Evolutionary conservation across 2,797 vertebrate species (phyloP), one percentile per base, ranked within the genome.

Genomic region (Gymnocypris eckloni): DNA sequence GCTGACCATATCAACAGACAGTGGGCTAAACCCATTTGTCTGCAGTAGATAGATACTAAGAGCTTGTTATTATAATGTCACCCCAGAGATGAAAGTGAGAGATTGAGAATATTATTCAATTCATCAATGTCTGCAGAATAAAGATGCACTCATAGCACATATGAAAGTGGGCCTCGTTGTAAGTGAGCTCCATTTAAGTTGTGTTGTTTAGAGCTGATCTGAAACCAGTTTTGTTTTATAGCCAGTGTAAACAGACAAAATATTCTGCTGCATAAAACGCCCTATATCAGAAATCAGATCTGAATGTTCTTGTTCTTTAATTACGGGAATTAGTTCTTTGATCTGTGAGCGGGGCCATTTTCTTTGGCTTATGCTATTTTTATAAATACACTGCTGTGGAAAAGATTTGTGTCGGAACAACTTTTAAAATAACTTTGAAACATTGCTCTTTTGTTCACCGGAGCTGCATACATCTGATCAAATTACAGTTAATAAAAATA

Each of bases 31-130:
- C 84, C 76, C 87, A 83, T 79, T 91, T 79, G 84, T 86, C 87
- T 91, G 90, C 90, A 66, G 75, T 48, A 83, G 90, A 86, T 80
- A 89, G 77, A 86, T 54, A 22, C 88, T 87, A 71, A 87, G 61
- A 82, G 87, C 82, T 87, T 89, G 75, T 88, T 89, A 86, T 83
- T 88, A 79, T 88, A 88, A 87, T 85, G 75, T 82, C 64, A 87
- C 87, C 76, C 85, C 20, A 87, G 85, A 85, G 87, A 86, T 86
- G 78, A 89, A 87, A 84, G 84, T 59, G 45, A 83, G 69, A 59
- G 52, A 88, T 85, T 81, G 70, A 56, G 84, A 88, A 86, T 80
- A 83, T 86, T 86, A 86, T 83, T 88, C 76, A 87, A 87, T 87
- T 83, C 70, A 87, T 90, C 83, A 88, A 66, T 85, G 85, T 85